Evolutionary conservation across 2,113 vertebrate species (phyloP), one percentile per base, ranked within the genome.

Genomic region (Scomber colias): DNA sequence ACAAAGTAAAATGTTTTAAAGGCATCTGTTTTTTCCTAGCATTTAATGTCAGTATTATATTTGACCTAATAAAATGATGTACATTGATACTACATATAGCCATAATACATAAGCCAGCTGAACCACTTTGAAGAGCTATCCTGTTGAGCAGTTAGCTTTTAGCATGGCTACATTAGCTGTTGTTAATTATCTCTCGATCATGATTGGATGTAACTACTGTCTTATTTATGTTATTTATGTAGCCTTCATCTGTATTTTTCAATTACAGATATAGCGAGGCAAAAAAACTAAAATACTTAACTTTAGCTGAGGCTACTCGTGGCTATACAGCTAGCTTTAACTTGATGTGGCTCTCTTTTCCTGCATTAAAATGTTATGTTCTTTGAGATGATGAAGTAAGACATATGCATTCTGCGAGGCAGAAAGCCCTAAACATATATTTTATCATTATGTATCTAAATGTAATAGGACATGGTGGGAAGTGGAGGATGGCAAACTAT

Each of bases 381-480:
- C 11, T 54, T 17, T 51, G 17, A 67, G 30, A 50, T 4, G 17
- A 57, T 6, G 49, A 63, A 51, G 17, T 46, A 17, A 73, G 51
- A 61, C 16, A 30, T 13, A 19, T 56, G 11, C 40, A 56, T 35
- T 24, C 9, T 24, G 19, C 8, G 17, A 66, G 12, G 40, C 11
- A 3, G 27, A 13, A 14, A 19, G 27, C 68, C 71, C 46, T 54
- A 72, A 87, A 81, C n/a, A 51, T 44, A 69, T 10, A 69, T 72
- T 49, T 81, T 5, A 53, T 71, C 11, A 51, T 83, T 67, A 55
- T 63, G 19, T 54, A 31, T 60, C 48, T 30, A 16, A 63, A 75
- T 74, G 45, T 48, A 62, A 48, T 27, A 49, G 40, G 61, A 63
- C 53, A 11, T 11, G 17, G 45, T 46, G 2, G 40, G 80, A 75